These are phyloP conservation scores for Steatocranus sp. DNA, from an alignment of 2,797 vertebrate genomes.

Conservation along the genomic window DNA sequence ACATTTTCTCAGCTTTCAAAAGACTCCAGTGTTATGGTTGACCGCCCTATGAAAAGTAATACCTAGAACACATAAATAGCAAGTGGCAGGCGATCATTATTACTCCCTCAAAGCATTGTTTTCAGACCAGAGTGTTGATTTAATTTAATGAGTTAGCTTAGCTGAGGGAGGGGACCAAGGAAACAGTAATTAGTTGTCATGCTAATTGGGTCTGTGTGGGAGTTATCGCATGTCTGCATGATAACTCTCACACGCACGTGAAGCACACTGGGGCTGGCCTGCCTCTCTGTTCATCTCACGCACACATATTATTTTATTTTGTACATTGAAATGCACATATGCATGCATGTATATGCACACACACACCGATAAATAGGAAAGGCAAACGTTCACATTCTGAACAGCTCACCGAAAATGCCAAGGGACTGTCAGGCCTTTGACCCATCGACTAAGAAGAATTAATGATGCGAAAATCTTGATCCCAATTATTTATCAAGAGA, in stretches of 20 bases:
- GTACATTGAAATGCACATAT: not conserved
- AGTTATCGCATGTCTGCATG: conserved; percentile 12
- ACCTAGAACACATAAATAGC: conserved; percentile 30
- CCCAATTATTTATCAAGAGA: conserved; percentile 21
- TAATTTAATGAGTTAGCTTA: conserved; percentile 55
- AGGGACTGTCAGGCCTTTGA: conserved; percentile 15
- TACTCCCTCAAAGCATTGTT: conserved; percentile 40
- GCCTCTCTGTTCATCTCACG: not conserved
- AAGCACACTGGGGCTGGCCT: conserved; percentile 27
- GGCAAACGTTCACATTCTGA: not conserved
- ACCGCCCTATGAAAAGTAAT: conserved; percentile 43
- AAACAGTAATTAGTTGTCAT: conserved; percentile 30
- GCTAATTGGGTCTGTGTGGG: conserved; percentile 17
- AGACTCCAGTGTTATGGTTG: conserved; percentile 20
- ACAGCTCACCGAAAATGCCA: conserved; percentile 13
- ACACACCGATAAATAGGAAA: not conserved
- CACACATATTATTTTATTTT: not conserved
- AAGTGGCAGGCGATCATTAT: not conserved
- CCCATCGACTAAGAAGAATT: conserved; percentile 15
- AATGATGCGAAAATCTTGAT: conserved; percentile 36
- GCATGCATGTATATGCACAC: not conserved
- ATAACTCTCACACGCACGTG: conserved; percentile 57
- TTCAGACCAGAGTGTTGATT: conserved; percentile 50
- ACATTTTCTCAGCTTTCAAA: conserved; percentile 25
- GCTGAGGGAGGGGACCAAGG: conserved; percentile 6